phyloP scores from a whole-genome alignment of 2,888 invertebrate species.

The Lasioglossum calceatum region DNA sequence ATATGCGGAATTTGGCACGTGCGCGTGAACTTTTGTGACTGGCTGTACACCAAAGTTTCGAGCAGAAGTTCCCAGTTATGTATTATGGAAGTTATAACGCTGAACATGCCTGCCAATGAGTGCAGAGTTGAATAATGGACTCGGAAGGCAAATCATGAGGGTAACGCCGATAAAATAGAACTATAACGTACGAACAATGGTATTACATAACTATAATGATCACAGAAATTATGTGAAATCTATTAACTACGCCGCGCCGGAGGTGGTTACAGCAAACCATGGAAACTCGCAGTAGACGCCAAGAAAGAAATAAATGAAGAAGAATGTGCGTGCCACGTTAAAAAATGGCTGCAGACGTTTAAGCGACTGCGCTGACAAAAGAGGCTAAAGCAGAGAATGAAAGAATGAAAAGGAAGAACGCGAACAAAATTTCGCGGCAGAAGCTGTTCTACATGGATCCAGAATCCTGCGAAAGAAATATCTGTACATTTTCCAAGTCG shows the following conservation, averaged over 20 bases:
- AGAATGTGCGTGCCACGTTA: background rate
- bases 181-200: background rate
- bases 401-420: background rate
- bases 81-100: background rate
- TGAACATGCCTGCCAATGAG: background rate
- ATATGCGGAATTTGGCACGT: background rate
- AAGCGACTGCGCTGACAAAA: background rate
- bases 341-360: background rate
- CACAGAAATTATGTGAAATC: background rate
- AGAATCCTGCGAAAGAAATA: background rate
- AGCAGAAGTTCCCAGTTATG: background rate
- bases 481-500: background rate
- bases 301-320: background rate
- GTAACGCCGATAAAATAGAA: background rate
- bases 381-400: background rate
- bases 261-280: background rate
- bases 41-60: background rate
- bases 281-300: background rate
- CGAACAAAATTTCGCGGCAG: background rate
- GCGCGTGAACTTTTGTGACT: background rate
- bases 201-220: background rate
- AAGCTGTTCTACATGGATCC: constrained; percentile 1
- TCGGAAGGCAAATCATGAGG: background rate
- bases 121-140: background rate
- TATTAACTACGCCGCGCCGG: background rate